Evolutionary conservation across 2,797 vertebrate genomes (phyloP), one percentile per base, ranked within the genome.

Genomic region (Chiloscyllium punctatum): DNA sequence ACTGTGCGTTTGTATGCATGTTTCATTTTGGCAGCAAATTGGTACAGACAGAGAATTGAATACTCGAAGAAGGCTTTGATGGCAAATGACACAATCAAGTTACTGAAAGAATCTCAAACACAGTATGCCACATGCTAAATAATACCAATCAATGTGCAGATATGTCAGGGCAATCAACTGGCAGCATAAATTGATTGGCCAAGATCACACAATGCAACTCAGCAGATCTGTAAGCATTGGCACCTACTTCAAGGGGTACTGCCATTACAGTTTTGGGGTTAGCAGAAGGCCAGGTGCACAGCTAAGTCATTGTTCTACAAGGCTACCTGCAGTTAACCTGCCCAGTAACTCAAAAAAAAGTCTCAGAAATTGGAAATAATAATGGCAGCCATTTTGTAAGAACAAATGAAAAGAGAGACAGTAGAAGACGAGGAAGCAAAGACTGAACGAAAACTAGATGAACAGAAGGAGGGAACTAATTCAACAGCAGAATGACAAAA

Each of bases 391-490:
- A 21, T 91, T 66, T 91, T 91, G 88, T 91, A 37, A 91, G 62
- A 66, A 27, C 1, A 37, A 66, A 82, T 42, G 57, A 18, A 16
- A 68, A 33, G 6, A 66, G 2, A 16, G 16, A n/a, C 18, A 37
- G 53, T 37, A 90, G 30, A 33, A 62, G 11, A 33, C 30, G 51
- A 68, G 13, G n/a, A 25, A 66, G 23, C 37, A 15, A 79, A 37
- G 66, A 66, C 33, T 30, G 27, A 62, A n/a, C 27, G 33, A 90
- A 87, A 91, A n/a, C 88, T 66, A 68, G 16, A 66, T 91, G 57
- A 91, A 68, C 88, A 91, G 62, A 91, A 68, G 88, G 88, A n/a
- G 88, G 18, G 88, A 91, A 82, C n/a, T 21, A 68, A n/a, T 23
- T 68, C 57, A 68, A 66, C 57, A 91, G 88, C 57, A 91, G n/a